phyloP scores from a whole-genome alignment of 2,797 vertebrate species.

The Peromyscus aztecus region DNA sequence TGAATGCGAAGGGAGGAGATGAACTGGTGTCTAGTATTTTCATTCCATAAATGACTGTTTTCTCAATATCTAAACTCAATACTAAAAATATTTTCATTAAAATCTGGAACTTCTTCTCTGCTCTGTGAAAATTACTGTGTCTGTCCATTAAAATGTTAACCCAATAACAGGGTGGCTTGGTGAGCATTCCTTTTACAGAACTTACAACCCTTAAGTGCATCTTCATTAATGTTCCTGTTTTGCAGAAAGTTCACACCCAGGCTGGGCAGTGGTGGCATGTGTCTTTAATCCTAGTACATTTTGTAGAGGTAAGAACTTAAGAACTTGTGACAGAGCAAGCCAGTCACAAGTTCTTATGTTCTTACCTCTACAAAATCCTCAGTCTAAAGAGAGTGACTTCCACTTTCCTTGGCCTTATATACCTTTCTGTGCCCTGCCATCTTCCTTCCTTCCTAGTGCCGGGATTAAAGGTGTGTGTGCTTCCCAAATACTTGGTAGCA shows the following conservation, averaged over 20 bases:
- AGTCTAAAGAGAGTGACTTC: no score
- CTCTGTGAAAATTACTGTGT: not conserved
- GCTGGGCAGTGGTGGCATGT: no score
- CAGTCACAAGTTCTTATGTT: no score
- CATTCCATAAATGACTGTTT: not conserved
- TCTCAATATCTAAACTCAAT: conserved; percentile 4
- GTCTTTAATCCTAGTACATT: no score
- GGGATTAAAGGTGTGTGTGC: no score
- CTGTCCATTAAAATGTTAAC: not conserved
- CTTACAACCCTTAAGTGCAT: not conserved
- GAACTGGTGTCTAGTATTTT: not conserved
- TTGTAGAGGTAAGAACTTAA: no score
- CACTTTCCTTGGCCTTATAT: no score
- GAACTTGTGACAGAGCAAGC: no score
- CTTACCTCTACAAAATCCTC: no score
- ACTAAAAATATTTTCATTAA: conserved; percentile 26
- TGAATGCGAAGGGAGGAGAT: not conserved
- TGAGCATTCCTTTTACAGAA: conserved; percentile 12
- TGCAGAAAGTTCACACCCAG: not conserved
- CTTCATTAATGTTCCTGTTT: not conserved
- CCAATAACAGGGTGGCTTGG: not conserved
- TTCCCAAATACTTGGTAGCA: no score
- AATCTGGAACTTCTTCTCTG: not conserved
- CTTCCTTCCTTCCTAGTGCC: no score
- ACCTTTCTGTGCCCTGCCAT: no score